Base-by-base conservation (phyloP, 2,113 vertebrate species). In the Dicentrarchus labrax region DNA sequence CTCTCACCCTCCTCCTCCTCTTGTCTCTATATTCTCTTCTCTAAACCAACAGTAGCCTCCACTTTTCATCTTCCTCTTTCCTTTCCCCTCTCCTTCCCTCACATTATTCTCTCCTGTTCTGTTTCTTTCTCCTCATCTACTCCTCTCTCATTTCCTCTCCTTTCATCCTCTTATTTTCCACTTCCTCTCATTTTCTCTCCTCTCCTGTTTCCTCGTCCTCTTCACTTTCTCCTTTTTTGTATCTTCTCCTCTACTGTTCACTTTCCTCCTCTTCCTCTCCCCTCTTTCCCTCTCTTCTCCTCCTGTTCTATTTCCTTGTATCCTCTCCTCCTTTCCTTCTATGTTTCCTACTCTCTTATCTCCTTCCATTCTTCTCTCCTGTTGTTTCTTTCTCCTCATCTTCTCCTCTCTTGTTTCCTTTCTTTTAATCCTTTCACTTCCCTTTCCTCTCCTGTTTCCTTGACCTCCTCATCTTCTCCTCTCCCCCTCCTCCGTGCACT, bases 1-100 rank as follows among this genome's bases (percentile, higher is more conserved):
- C 1, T 5, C 5, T 1, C 1, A 45, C 12, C 12, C 11, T n/a
- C 19, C 0, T 2, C 39, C 2, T 36, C 8, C 4, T 30, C 30
- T 16, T 53, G 3, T 16, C 15, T 38, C 13, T 30, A n/a, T n/a
- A n/a, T n/a, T n/a, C 24, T n/a, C 6, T 19, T 24, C 22, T 17
- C 65, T 30, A 2, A 0, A 9, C 5, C 7, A 2, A n/a, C n/a
- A n/a, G n/a, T n/a, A 30, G 30, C 30, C 30, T 30, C 30, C 30
- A 30, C 30, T 30, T 30, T 30, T 30, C 30, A 30, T 30, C 30
- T 30, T 30, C 30, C 30, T 30, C 30, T 30, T 30, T 30, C 30
- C 30, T 30, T 30, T 30, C 30, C 30, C 4, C 30, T 30, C 30
- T 30, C 30, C 8, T 7, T 1, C 47, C 43, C 4, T 24, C 19